Conservation (phyloP, 2,113 vertebrate species). For the Phyllopteryx taeniolatus region DNA sequence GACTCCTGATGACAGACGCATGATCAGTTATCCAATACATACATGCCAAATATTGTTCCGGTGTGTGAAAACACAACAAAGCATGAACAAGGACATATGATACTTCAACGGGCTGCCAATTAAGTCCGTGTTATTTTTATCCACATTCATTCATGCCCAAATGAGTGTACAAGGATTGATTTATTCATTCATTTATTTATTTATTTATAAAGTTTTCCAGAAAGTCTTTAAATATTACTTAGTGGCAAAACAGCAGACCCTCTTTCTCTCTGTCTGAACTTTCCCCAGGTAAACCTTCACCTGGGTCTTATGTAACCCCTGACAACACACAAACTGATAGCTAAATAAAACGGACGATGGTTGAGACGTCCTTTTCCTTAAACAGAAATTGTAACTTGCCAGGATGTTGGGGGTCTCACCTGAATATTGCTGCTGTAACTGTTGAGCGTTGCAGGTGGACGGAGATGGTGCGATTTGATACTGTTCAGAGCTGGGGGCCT, state of each 20-base stretch:
- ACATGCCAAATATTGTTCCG: background rate
- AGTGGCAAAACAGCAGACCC: constrained; percentile 21
- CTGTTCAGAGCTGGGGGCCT: constrained; percentile 92
- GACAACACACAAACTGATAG: background rate
- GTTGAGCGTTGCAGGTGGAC: constrained; percentile 91
- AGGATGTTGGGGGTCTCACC: constrained; percentile 70
- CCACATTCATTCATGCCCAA: constrained; percentile 14
- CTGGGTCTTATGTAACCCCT: constrained; percentile 8
- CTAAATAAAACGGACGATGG: background rate
- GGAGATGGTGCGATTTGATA: constrained; percentile 94
- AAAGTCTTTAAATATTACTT: constrained; percentile 28
- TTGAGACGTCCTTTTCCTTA: background rate
- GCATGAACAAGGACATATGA: background rate
- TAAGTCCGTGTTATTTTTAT: background rate
- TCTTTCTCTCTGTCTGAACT: constrained; percentile 24
- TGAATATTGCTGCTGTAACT: constrained; percentile 98
- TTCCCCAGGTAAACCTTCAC: constrained; percentile 40
- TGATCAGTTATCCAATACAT: background rate
- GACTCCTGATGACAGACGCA: constrained; percentile 75
- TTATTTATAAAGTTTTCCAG: background rate
- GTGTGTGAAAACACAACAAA: background rate
- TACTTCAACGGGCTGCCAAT: background rate
- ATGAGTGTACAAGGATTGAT: background rate
- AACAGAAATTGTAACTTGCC: background rate
- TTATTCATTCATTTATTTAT: too few relatives aligned